Base-by-base conservation (phyloP, 2,888 invertebrate genomes). In the Myathropa florea region DNA sequence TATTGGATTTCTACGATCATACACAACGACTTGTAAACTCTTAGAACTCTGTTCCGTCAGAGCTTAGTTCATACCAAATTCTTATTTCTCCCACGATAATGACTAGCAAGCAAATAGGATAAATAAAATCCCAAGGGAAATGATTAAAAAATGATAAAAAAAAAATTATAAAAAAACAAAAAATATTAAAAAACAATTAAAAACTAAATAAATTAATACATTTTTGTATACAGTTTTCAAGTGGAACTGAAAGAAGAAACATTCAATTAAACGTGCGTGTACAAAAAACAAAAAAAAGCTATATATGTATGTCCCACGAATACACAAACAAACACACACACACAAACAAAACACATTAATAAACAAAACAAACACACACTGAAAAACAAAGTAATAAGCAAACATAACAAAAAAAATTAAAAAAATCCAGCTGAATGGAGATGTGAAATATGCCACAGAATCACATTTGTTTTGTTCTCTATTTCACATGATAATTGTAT, bases 1-100 rank as follows among this genome's bases (percentile, higher is more conserved):
- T 83, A 68, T 73, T 83, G 83, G 78, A 73, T 78, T 78, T 83
- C 78, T 83, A 78, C 68, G 78, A 83, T 83, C 83, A 83, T 72
- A 68, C 78, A 67, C 83, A 83, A 83, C 78, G 83, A 73, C 79
- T 78, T 39, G 78, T 73, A 21, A 73, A 83, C 65, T 83, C 78
- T 78, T 78, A 78, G 78, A 73, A 78, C 30, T 63, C 46, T 78
- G 14, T 57, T 57, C 59, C 63, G 67, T 57, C 59, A 65, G 46
- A 46, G 46, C 46, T 46, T 46, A 46, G 46, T 46, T 46, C 46
- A 46, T 18, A 46, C 18, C 46, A 18, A 18, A 18, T 46, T 18
- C 18, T 46, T 18, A 46, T 46, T 46, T 46, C 39, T 46, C 46
- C 46, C 46, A 46, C 18, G 46, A 46, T 7, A 46, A 46, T 46